Evolutionary conservation across 2,888 invertebrate genomes (phyloP).

Genomic region (Hedychridium roseum): DNA sequence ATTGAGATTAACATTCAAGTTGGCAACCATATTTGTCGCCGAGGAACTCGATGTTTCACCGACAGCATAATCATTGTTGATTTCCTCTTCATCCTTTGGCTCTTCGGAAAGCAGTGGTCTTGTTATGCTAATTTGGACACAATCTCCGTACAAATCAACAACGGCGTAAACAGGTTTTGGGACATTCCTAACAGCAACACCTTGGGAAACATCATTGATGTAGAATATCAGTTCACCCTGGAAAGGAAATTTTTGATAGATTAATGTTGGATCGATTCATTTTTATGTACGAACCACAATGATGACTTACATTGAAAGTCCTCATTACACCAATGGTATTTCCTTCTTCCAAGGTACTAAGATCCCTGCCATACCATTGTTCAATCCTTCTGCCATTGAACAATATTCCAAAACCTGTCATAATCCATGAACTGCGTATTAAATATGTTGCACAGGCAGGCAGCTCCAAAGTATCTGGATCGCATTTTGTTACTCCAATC

Average conservation of each 20-base stretch:
- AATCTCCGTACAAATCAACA: slow-evolving; percentile 84
- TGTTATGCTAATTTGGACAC: slow-evolving; percentile 77
- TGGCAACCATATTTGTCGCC: slow-evolving; percentile 59
- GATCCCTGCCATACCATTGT: slow-evolving; percentile 85
- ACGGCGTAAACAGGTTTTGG: slow-evolving; percentile 80
- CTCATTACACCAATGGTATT: slow-evolving; percentile 86
- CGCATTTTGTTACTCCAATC: slow-evolving; percentile 77
- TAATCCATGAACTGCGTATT: slow-evolving; percentile 86
- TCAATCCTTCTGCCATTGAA: slow-evolving; percentile 84
- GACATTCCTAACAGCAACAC: slow-evolving; percentile 82
- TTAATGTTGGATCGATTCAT: background rate
- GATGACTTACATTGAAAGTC: slow-evolving; percentile 71
- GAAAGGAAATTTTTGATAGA: slow-evolving; percentile 10
- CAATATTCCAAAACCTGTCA: slow-evolving; percentile 87
- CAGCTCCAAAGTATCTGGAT: slow-evolving; percentile 74
- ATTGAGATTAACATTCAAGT: slow-evolving; percentile 61
- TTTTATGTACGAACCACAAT: background rate
- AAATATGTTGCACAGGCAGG: slow-evolving; percentile 82
- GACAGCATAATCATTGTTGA: slow-evolving; percentile 54
- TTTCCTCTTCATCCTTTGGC: slow-evolving; percentile 48
- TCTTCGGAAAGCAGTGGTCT: slow-evolving; percentile 56
- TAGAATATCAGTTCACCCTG: slow-evolving; percentile 87
- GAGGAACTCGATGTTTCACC: slow-evolving; percentile 55
- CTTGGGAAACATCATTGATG: slow-evolving; percentile 88
- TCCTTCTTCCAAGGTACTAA: slow-evolving; percentile 83